These are phyloP conservation scores for Cheilosia vulpina DNA, from an alignment of 2,888 invertebrate species.

Conservation along the genomic window DNA sequence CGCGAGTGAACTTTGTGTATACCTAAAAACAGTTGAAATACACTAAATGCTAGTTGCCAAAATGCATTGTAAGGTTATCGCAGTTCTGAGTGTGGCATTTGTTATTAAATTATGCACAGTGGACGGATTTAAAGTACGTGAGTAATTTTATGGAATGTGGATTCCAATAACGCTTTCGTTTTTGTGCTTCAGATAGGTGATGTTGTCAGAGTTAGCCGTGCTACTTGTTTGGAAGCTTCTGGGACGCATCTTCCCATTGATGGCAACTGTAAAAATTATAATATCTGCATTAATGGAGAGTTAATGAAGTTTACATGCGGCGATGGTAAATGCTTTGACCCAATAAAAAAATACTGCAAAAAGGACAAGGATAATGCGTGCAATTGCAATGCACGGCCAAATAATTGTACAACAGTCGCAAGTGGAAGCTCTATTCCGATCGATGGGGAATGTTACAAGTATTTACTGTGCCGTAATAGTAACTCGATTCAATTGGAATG, in stretches of 20 bases:
- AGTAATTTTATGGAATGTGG: background rate
- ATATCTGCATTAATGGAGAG: constrained; percentile 69
- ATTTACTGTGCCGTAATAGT: constrained; percentile 75
- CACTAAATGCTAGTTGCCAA: background rate
- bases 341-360: background rate
- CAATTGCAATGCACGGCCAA: background rate
- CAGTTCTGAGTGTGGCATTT: background rate
- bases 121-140: background rate
- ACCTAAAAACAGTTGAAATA: background rate
- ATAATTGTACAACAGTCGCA: background rate
- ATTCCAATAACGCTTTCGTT: background rate
- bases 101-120: background rate
- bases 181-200: background rate
- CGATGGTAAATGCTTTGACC: constrained; percentile 75
- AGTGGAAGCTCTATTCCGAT: constrained; percentile 63
- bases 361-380: background rate
- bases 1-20: no score
- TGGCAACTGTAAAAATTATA: constrained; percentile 65
- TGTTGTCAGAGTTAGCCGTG: background rate
- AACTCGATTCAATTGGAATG: constrained; percentile 76
- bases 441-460: constrained; percentile 76
- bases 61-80: background rate
- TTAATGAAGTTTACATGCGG: constrained; percentile 68
- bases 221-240: background rate
- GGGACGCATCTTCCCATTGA: constrained; percentile 1